Evolutionary conservation across 2,888 invertebrate species (phyloP), one percentile per base, ranked within the genome.

Genomic region (Tuberolachnus salignus): DNA sequence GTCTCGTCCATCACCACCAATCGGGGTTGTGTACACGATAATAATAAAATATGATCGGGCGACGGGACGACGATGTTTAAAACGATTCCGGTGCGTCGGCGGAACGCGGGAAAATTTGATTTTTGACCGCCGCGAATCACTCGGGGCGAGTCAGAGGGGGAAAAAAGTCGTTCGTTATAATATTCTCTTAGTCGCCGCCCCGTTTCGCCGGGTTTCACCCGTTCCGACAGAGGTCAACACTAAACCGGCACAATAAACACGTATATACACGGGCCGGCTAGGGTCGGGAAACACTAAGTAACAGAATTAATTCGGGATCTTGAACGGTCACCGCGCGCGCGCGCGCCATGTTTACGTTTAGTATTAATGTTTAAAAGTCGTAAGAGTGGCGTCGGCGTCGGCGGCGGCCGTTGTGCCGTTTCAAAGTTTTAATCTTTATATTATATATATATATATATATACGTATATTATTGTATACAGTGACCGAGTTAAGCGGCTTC

Each of bases 281-380:
- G n/a, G n/a, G n/a, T n/a, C n/a, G 49, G 11, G 59, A 61, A 70
- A 51, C 63, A 42, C 69, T 59, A 69, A 78, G 78, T 69, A 69
- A 59, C 42, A 44, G 78, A 78, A 78, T 78, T 78, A 78, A 78
- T 78, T 78, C 78, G 69, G 21, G 61, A 69, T 78, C 78, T 78
- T 78, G 78, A 49, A 69, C 69, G 78, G 78, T 69, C 78, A 69
- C 78, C 78, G 78, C 66, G 61, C 34, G 34, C 34, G 34, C 34
- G 34, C 34, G 34, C 34, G 34, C 34, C 3, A 34, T 69, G 78
- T 69, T 78, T 67, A 78, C 78, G 78, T 78, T 78, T 69, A 67
- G 57, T 57, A 75, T 75, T 75, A 67, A 75, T 75, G 75, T 75
- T 78, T 69, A 69, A 78, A 78, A 78, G 78, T 78, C 67, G 64